Evolutionary conservation across 2,113 vertebrate genomes (phyloP), one percentile per base, ranked within the genome.

Genomic region (Collichthys lucidus): DNA sequence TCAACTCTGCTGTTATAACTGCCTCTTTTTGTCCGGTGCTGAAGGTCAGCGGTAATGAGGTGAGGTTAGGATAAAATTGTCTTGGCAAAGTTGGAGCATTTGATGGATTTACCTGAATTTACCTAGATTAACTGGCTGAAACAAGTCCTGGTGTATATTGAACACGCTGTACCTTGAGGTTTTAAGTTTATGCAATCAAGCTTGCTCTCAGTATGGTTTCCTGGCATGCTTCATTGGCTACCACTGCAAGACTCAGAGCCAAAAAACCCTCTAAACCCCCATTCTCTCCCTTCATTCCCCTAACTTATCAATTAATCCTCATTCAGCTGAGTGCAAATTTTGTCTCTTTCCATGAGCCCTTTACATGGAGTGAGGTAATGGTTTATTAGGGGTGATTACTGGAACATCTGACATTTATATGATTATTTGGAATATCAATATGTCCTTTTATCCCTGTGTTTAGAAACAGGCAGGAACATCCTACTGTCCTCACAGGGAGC

Each of bases 31-130:
- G 68, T 76, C 66, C 20, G 56, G 57, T 12, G 3, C 62, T 87
- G 84, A 81, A 79, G 88, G 85, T 87, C 83, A 57, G 73, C 6
- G 0, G 70, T 83, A 84, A 86, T 83, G 79, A 85, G 66, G 49
- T 47, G 40, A 86, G 77, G 52, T 85, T 70, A 69, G 55, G 74
- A 80, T 42, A 56, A 78, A 85, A 75, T 31, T 73, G 65, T 57
- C 14, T 31, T 60, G 44, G 73, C 78, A 29, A 22, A 14, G 56
- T 65, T 63, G 17, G 24, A 73, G 47, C 29, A 71, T 83, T 83
- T 89, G 85, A 83, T 85, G 74, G 77, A 77, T 84, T 86, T 82
- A 84, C 64, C 64, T 77, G 56, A 65, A 76, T 84, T 80, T 80
- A 82, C 60, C 77, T 65, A 60, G 53, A 82, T 80, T 82, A 77